A percentile compares a stretch with the other conserved stretches of the same genome.
Conservation (phyloP, 2,113 vertebrate genomes). For the Neotoma lepida region DNA sequence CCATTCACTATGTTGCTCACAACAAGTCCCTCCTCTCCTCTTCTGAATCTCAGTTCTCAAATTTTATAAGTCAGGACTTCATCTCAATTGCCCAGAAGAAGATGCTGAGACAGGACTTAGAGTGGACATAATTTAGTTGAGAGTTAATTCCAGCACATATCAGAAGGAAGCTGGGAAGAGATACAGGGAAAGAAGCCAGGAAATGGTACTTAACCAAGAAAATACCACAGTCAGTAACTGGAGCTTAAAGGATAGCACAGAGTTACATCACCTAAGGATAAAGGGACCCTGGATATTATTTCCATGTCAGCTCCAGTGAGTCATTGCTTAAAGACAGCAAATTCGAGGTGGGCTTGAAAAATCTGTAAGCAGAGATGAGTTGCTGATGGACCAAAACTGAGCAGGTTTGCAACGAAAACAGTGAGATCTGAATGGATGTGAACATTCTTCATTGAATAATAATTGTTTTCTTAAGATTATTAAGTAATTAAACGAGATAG, state of each 20-base stretch:
- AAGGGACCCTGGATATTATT: constrained; percentile 3
- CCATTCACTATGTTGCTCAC: neutral
- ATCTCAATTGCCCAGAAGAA: constrained; percentile 14
- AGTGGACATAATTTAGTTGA: constrained; percentile 27
- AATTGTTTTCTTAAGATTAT: neutral
- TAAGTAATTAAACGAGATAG: constrained; percentile 38
- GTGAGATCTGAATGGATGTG: neutral
- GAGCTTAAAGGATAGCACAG: neutral
- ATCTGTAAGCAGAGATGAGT: neutral
- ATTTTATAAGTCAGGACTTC: constrained; percentile 35
- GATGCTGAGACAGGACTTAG: neutral
- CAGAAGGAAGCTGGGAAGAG: neutral
- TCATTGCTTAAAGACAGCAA: neutral
- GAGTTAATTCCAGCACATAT: constrained; percentile 24
- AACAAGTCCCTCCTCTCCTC: neutral
- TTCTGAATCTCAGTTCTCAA: constrained; percentile 33
- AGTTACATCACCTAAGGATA: neutral
- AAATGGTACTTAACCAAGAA: constrained; percentile 10
- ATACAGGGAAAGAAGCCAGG: neutral
- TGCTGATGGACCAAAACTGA: neutral
- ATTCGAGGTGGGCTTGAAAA: neutral
- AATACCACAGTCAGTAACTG: neutral
- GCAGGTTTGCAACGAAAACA: neutral
- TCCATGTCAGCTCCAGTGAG: neutral
- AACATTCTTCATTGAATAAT: constrained; percentile 4